Evolutionary conservation across 2,888 invertebrate genomes (phyloP).

Genomic region (Morinoia aosen): DNA sequence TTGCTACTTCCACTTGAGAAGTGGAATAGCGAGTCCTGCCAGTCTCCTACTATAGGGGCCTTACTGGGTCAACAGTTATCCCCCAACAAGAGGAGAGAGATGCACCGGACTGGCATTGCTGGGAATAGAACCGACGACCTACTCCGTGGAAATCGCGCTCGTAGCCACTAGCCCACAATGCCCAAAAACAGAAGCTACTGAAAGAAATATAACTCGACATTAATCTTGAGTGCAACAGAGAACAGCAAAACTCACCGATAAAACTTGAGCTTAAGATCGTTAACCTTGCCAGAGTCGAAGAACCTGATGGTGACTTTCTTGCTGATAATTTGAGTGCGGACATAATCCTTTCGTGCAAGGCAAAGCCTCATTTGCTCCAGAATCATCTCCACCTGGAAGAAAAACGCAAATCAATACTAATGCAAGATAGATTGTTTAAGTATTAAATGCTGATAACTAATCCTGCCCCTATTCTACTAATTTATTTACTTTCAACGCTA

Average conservation of each 20-base stretch:
- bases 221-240: neutral
- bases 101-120: no score
- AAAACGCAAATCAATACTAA: neutral
- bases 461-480: no score
- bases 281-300: conserved; percentile 87
- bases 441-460: neutral
- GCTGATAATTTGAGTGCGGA: conserved; percentile 97
- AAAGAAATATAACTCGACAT: neutral
- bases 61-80: no score
- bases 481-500: no score
- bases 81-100: no score
- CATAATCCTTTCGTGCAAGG: conserved; percentile 93
- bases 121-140: no score
- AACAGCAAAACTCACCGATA: conserved; percentile 74
- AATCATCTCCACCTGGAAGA: conserved; percentile 84
- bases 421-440: neutral
- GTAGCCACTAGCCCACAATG: no score
- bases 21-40: no score
- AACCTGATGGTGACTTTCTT: conserved; percentile 98
- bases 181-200: no score
- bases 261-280: conserved; percentile 80
- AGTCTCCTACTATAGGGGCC: no score
- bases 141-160: no score
- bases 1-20: no score
- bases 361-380: conserved; percentile 99